Evolutionary conservation across 2,797 vertebrate genomes (phyloP), one percentile per base, ranked within the genome.

Genomic region (Morus bassanus): DNA sequence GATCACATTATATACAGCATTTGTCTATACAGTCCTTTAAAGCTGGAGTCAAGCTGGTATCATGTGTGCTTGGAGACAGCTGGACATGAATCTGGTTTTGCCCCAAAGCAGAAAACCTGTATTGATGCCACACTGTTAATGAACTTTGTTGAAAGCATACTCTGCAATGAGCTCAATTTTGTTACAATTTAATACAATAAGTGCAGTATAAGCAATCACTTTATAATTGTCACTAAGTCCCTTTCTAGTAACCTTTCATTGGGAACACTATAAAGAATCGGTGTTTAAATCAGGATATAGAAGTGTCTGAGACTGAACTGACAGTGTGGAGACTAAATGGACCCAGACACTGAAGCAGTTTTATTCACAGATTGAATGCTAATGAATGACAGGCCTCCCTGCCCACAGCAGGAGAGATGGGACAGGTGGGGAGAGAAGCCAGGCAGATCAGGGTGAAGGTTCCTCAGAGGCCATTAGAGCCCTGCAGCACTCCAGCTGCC

Each of bases 341-440:
- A 14, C 11, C 7, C 15, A 23, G 53, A 12, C 5, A 33, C 10
- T 3, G 9, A 50, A 23, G 7, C 23, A 11, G 15, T 48, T n/a
- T 17, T 11, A 43, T 37, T 72, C 35, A 21, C 12, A 43, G 30
- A 21, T 69, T 37, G n/a, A 33, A 28, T 17, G 18, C 16, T 41
- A 28, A 19, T 0, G 0, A 70, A 33, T 24, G 18, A 30, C 12
- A 51, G 48, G 28, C 19, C 22, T 56, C 18, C 23, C 14, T 48
- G 30, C 10, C 48, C 7, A 0, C 2, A 3, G 16, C 3, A 4
- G 22, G 7, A 19, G 13, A 56, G 10, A 10, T 5, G 4, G 16
- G 11, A 33, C 10, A 48, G 24, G 9, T 18, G 46, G 31, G 24
- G n/a, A 53, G 7, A 48, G 35, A 17, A 51, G 45, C 16, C 28